Evolutionary conservation across 2,888 invertebrate genomes (phyloP).

Genomic region (Magallana nippona): DNA sequence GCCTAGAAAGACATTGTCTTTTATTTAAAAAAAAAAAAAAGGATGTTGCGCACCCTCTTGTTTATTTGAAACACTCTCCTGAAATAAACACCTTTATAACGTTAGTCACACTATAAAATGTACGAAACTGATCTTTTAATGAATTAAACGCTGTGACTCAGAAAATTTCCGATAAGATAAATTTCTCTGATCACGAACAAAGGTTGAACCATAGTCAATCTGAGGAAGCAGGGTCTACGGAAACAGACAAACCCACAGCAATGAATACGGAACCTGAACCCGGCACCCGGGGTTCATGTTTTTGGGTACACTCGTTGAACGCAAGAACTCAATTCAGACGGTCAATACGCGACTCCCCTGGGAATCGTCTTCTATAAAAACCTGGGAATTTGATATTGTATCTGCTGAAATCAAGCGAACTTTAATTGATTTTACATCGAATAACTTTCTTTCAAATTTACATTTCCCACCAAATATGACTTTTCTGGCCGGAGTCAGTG

Average conservation of each 20-base stretch:
- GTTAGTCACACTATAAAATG: slow-evolving; percentile 13
- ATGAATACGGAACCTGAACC: no score
- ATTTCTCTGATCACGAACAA: neutral
- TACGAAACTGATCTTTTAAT: slow-evolving; percentile 16
- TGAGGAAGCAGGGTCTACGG: no score
- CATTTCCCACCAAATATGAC: slow-evolving; percentile 31
- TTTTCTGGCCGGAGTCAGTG: neutral
- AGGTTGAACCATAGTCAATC: no score
- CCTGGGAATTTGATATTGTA: slow-evolving; percentile 9
- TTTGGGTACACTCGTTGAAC: no score
- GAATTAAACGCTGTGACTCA: slow-evolving; percentile 24
- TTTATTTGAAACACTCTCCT: neutral
- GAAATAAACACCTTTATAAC: slow-evolving; percentile 14
- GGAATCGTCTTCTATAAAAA: slow-evolving; percentile 23
- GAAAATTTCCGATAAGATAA: neutral
- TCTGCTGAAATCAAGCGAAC: slow-evolving; percentile 26
- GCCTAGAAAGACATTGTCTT: neutral
- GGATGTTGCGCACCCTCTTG: neutral
- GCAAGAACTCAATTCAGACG: no score
- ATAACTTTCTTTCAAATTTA: slow-evolving; percentile 29
- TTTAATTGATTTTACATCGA: slow-evolving; percentile 35
- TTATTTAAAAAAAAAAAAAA: neutral
- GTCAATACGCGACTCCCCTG: neutral
- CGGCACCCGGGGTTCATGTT: no score
- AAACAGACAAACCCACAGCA: no score